phyloP scores from a whole-genome alignment of 2,113 vertebrate species.

The Tiliqua scincoides region DNA sequence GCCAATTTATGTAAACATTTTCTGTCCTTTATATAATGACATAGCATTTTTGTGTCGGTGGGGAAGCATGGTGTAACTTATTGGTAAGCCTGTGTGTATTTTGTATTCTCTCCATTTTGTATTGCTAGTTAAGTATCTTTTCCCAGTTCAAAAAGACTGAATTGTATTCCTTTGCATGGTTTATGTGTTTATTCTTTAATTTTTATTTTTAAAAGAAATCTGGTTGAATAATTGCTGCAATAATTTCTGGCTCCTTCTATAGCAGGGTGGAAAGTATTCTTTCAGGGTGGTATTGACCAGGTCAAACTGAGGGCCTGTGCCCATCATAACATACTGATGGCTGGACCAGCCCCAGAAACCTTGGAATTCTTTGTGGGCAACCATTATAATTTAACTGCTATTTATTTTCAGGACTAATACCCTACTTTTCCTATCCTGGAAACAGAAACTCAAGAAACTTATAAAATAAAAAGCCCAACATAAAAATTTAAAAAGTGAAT shows the following conservation, averaged over 20 bases:
- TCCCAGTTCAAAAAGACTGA: background rate
- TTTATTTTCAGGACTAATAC: too few relatives aligned
- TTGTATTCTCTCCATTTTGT: background rate
- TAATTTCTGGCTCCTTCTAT: background rate
- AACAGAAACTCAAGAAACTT: too few relatives aligned
- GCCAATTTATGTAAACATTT: background rate
- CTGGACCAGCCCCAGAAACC: too few relatives aligned
- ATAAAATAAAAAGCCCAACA: too few relatives aligned
- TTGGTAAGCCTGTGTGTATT: constrained; percentile 6
- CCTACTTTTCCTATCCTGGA: too few relatives aligned
- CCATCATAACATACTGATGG: too few relatives aligned
- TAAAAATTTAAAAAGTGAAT: too few relatives aligned
- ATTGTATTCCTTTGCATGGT: background rate
- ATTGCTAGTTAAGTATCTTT: constrained; percentile 3
- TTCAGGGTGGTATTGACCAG: too few relatives aligned
- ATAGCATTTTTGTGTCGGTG: background rate
- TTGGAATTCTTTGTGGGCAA: too few relatives aligned
- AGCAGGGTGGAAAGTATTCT: background rate
- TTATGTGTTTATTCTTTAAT: background rate
- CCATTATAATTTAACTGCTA: too few relatives aligned
- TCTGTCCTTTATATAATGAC: background rate
- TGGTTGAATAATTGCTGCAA: background rate
- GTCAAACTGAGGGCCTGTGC: too few relatives aligned
- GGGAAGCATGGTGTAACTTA: constrained; percentile 19
- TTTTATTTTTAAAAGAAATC: background rate